Percentiles rank a stretch among this genome's conserved stretches.
Evolutionary conservation across 2,797 vertebrate genomes (phyloP).

Genomic region (Oreortyx pictus): DNA sequence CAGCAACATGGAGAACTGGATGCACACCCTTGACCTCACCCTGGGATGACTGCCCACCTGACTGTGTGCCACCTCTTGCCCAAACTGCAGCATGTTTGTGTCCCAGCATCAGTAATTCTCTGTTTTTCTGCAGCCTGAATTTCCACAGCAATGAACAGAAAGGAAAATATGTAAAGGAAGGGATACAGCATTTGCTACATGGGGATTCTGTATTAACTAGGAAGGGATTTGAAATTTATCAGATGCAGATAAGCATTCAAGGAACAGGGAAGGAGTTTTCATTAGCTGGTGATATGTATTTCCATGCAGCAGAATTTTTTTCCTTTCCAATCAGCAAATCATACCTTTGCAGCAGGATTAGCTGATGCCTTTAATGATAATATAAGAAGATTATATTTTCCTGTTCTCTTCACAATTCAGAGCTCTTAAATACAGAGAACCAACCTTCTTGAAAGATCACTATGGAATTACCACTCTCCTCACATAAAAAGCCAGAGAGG

Average conservation of each 20-base stretch:
- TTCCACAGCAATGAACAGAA: neutral
- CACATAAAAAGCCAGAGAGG: neutral
- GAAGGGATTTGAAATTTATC: neutral
- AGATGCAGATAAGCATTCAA: neutral
- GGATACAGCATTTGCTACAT: neutral
- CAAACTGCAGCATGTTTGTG: neutral
- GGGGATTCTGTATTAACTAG: neutral
- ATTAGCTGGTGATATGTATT: neutral
- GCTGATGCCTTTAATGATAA: slow-evolving; percentile 64
- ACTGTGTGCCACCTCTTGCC: neutral
- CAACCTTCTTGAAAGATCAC: neutral
- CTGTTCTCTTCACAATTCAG: slow-evolving; percentile 31
- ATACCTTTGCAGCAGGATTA: slow-evolving; percentile 52
- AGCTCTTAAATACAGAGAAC: slow-evolving; percentile 8
- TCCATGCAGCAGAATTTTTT: neutral
- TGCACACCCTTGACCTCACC: neutral
- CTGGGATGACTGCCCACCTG: neutral
- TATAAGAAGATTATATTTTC: slow-evolving; percentile 52
- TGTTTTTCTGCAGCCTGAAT: neutral
- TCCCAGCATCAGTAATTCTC: neutral
- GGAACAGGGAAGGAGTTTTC: neutral
- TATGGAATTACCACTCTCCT: neutral
- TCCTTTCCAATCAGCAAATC: slow-evolving; percentile 26
- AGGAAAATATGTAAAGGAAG: neutral
- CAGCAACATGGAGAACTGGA: neutral